phyloP scores from a whole-genome alignment of 2,797 vertebrate genomes.

The Danio jaintianensis region DNA sequence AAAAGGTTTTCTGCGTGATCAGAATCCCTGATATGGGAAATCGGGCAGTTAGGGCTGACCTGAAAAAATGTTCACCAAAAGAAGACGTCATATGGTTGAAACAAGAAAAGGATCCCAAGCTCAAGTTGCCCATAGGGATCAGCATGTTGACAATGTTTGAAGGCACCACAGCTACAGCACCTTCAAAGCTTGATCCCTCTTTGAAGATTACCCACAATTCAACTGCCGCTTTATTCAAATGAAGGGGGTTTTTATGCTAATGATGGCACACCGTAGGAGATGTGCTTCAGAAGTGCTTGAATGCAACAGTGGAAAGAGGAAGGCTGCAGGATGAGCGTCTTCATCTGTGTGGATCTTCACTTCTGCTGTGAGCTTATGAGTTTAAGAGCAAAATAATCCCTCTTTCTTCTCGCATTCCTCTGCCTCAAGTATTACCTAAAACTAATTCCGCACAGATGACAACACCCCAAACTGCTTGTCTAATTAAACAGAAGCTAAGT shows the following conservation, averaged over 20 bases:
- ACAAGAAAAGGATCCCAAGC: slow-evolving; percentile 42
- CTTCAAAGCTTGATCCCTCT: slow-evolving; percentile 77
- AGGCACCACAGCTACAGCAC: slow-evolving; percentile 69
- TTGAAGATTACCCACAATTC: slow-evolving; percentile 75
- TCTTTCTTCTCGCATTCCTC: not conserved
- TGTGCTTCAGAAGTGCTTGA: slow-evolving; percentile 26
- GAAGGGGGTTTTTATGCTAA: slow-evolving; percentile 65
- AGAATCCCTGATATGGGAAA: slow-evolving; percentile 24
- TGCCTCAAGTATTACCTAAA: slow-evolving; percentile 25
- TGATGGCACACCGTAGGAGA: slow-evolving; percentile 43
- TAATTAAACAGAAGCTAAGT: slow-evolving; percentile 1
- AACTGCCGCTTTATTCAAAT: slow-evolving; percentile 70
- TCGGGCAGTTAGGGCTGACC: slow-evolving; percentile 15
- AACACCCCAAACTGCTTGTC: slow-evolving; percentile 14
- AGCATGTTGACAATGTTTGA: slow-evolving; percentile 73
- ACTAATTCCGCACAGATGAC: slow-evolving; percentile 14
- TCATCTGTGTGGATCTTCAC: slow-evolving; percentile 16
- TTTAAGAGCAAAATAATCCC: slow-evolving; percentile 33
- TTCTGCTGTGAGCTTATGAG: slow-evolving; percentile 22
- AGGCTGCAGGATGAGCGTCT: slow-evolving; percentile 24
- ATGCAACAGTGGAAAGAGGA: slow-evolving; percentile 29
- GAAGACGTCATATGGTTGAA: slow-evolving; percentile 24
- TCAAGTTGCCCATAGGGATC: slow-evolving; percentile 64
- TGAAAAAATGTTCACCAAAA: slow-evolving; percentile 1
- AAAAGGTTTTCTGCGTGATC: not conserved